A percentile compares a stretch with the other conserved stretches of the same genome.
phyloP scores from a whole-genome alignment of 2,888 invertebrate genomes.

The Amorpha juglandis region DNA sequence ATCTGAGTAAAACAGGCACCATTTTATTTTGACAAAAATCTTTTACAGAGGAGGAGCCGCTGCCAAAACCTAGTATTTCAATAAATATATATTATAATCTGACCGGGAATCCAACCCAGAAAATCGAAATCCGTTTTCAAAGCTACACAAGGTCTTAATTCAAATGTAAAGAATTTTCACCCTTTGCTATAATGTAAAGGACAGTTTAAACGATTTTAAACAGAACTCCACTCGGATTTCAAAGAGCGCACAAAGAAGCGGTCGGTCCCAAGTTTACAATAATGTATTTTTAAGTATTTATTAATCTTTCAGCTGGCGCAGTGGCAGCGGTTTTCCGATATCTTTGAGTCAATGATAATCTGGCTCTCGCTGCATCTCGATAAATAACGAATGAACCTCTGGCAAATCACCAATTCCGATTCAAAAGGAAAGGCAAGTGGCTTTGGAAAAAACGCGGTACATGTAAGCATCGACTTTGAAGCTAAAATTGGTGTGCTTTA shows the following conservation, averaged over 20 bases:
- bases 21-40: no score
- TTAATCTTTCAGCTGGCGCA: constrained; percentile 10
- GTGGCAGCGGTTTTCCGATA: constrained; percentile 12
- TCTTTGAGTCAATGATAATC: constrained; percentile 23
- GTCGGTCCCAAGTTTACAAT: constrained; percentile 1
- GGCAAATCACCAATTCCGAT: constrained; percentile 14
- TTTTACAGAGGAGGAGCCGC: no score
- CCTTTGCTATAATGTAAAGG: not conserved
- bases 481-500: not conserved
- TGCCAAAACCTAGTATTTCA: no score
- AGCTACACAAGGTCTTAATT: no score
- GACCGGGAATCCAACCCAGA: no score
- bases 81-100: no score
- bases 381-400: constrained; percentile 19
- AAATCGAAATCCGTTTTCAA: no score
- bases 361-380: not conserved
- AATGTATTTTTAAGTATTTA: constrained; percentile 24
- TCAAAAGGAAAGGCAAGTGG: constrained; percentile 8
- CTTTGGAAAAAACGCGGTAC: not conserved
- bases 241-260: not conserved
- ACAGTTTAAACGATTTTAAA: not conserved
- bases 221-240: not conserved
- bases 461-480: not conserved
- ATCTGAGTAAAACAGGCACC: no score
- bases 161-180: no score